Percentiles rank a stretch among this genome's conserved stretches.
These are phyloP conservation scores for Galaxea fascicularis DNA, from an alignment of 92 coral and sea anemone species.

Conservation along the genomic window DNA sequence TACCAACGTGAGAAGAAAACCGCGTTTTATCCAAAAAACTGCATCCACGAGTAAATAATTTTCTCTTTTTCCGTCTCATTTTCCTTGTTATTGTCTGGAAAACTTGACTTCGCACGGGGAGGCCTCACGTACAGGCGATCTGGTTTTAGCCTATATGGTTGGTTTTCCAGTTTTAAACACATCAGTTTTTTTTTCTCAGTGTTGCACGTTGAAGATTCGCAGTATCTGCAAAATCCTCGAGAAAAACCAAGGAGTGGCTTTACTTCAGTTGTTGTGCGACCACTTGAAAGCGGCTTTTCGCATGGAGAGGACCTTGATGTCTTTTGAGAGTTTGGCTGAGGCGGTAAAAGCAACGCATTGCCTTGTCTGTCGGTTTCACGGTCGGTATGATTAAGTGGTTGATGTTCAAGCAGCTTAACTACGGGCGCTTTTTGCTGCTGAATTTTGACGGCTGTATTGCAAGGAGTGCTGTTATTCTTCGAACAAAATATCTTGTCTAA, in stretches of 20 bases:
- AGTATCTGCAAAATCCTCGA: not conserved
- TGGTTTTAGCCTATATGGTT: not conserved
- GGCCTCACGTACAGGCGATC: not conserved
- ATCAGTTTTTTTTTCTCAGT: not conserved
- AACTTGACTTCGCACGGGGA: not conserved
- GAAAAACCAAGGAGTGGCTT: not conserved
- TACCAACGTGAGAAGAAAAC: too few relatives aligned
- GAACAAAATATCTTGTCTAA: not conserved
- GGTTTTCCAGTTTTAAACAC: not conserved
- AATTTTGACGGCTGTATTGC: not conserved
- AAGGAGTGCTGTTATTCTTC: too few relatives aligned
- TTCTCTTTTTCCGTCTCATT: constrained; percentile 58
- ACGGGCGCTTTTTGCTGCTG: not conserved
- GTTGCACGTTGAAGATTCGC: not conserved
- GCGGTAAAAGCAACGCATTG: constrained; percentile 2
- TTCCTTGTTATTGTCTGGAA: constrained; percentile 24
- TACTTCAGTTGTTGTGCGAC: not conserved
- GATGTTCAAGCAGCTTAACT: not conserved
- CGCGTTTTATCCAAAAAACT: constrained; percentile 67
- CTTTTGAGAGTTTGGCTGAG: constrained; percentile 2
- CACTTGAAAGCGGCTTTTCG: not conserved
- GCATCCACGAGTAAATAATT: constrained; percentile 78
- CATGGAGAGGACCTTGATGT: not conserved
- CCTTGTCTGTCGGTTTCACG: not conserved
- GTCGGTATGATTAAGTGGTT: not conserved